Evolutionary conservation across 2,888 invertebrate species (phyloP), one percentile per base, ranked within the genome.

Genomic region (Acleris cristana): DNA sequence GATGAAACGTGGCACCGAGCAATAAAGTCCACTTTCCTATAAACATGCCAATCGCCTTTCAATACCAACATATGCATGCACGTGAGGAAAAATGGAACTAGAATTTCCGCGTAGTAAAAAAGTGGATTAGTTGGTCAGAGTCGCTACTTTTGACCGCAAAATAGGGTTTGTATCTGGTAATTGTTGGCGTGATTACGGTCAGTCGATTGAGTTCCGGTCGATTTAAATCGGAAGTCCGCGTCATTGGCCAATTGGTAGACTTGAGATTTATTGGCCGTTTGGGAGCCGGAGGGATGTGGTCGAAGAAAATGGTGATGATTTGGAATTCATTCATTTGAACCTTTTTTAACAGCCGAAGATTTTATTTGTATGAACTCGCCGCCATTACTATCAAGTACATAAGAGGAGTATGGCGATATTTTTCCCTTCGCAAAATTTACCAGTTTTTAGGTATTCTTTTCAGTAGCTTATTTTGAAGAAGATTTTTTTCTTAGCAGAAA

Each of bases 171-270:
- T 48, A 21, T 48, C 23, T 23, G 54, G 65, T 65, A 55, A 60
- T 65, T 56, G 63, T 66, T 52, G 53, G 48, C 67, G 63, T 67
- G 67, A 67, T 67, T 67, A 67, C 67, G 67, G 67, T 67, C 63
- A 63, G 48, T 18, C 63, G 48, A 67, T 67, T 67, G 67, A 49
- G 48, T 63, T 67, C 67, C 67, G 67, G 62, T 63, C 67, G 58
- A 67, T 67, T 66, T 63, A 63, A 67, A 67, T 45, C 63, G 67
- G 67, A 63, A 58, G 67, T 48, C 19, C 57, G 63, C 67, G 67
- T 62, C 62, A 67, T 67, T 67, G 67, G 63, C 53, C 63, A 67
- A 67, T 67, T 67, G 67, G 57, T 53, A 52, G 44, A 21, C 54
- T 56, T 26, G 16, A 56, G 63, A 67, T 67, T 67, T 67, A 67